Conservation (phyloP, 1,140 invertebrate genomes). For the Goniozus legneri region DNA sequence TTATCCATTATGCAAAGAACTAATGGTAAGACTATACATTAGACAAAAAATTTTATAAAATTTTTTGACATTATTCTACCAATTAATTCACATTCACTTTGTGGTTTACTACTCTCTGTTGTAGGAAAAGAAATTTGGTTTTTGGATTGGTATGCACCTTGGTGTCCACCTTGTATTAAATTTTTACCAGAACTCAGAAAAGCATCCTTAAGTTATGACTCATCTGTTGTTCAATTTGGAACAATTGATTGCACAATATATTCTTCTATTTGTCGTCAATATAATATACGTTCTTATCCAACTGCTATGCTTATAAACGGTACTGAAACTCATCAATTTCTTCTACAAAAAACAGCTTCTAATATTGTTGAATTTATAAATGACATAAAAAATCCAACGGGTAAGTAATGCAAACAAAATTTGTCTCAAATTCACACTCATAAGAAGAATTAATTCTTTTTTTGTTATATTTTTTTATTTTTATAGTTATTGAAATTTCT, state of each 20-base stretch:
- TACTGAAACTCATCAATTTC: slow-evolving; percentile 59
- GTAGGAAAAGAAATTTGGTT: slow-evolving; percentile 62
- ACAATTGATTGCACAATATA: slow-evolving; percentile 63
- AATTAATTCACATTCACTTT: slow-evolving; percentile 1
- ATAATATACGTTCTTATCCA: slow-evolving; percentile 70
- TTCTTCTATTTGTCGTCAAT: slow-evolving; percentile 55
- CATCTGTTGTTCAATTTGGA: slow-evolving; percentile 63
- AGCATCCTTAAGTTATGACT: slow-evolving; percentile 58
- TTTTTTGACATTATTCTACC: background rate
- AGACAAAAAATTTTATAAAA: slow-evolving; percentile 5
- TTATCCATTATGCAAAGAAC: slow-evolving; percentile 48
- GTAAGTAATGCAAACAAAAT: slow-evolving; percentile 28
- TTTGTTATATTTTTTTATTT: slow-evolving; percentile 17
- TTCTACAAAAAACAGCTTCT: slow-evolving; percentile 59
- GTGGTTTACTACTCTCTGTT: slow-evolving; percentile 13
- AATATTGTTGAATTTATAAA: slow-evolving; percentile 69
- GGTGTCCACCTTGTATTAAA: slow-evolving; percentile 79
- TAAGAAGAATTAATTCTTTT: background rate
- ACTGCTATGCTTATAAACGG: slow-evolving; percentile 71
- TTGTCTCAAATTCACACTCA: background rate
- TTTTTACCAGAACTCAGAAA: slow-evolving; percentile 71
- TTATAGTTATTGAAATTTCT: slow-evolving; percentile 60
- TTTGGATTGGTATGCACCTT: slow-evolving; percentile 79
- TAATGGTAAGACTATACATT: slow-evolving; percentile 32
- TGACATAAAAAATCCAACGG: slow-evolving; percentile 56